These are phyloP conservation scores for Morelia viridis DNA, from an alignment of 2,797 vertebrate species.

Conservation along the genomic window DNA sequence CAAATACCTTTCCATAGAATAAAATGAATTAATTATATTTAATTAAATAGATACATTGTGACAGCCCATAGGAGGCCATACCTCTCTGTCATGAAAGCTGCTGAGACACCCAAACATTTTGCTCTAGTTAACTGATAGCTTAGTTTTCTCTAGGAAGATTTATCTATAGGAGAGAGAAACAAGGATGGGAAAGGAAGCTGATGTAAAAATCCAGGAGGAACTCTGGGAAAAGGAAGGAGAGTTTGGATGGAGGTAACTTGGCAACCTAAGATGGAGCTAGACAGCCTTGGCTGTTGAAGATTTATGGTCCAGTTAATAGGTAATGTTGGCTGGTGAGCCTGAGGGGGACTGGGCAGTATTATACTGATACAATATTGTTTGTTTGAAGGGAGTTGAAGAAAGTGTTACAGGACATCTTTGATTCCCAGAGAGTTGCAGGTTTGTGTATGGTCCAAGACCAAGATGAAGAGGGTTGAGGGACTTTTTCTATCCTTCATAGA, in stretches of 20 bases:
- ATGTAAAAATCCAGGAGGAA: background rate
- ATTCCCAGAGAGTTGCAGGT: background rate
- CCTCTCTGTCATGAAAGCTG: background rate
- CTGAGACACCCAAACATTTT: background rate
- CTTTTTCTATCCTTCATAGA: background rate
- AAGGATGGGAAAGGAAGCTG: background rate
- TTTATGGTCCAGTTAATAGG: background rate
- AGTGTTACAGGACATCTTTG: background rate
- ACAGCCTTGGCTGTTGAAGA: background rate
- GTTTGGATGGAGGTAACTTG: background rate
- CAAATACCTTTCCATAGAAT: background rate
- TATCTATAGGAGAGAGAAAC: background rate
- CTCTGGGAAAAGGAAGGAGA: background rate
- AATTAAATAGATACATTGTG: background rate
- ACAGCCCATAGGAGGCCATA: background rate
- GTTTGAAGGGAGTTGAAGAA: background rate
- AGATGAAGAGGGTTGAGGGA: background rate
- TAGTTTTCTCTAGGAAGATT: background rate
- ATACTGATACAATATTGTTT: background rate
- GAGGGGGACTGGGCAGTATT: background rate
- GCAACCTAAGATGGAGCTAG: background rate
- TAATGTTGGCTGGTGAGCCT: background rate
- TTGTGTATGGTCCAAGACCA: background rate
- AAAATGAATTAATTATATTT: background rate
- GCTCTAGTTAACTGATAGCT: background rate